A percentile compares a stretch with the other conserved stretches of the same genome.
Conservation (phyloP, 2,113 vertebrate genomes). For the Alexandromys fortis region DNA sequence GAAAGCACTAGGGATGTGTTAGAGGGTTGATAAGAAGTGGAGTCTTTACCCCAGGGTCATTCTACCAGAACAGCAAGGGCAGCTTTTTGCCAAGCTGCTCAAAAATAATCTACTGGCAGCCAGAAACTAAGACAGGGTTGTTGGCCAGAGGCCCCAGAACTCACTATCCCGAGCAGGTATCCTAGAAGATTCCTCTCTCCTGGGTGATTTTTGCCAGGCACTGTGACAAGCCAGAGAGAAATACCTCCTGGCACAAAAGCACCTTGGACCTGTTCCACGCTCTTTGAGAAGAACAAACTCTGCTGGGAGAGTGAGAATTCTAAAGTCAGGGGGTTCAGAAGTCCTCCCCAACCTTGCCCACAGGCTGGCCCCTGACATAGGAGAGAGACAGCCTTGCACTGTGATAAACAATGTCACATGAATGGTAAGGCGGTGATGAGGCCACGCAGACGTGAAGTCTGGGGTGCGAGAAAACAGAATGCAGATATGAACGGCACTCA, state of each 20-base stretch:
- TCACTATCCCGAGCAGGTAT: background rate
- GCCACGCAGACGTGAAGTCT: background rate
- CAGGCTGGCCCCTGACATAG: background rate
- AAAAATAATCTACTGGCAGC: background rate
- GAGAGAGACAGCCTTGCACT: background rate
- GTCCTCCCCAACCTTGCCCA: background rate
- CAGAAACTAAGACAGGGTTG: background rate
- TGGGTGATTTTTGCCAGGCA: conserved; percentile 9
- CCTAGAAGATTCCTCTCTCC: background rate
- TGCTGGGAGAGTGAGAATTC: background rate
- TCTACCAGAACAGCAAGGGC: background rate
- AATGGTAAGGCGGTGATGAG: no score
- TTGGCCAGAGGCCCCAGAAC: background rate
- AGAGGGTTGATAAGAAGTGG: background rate
- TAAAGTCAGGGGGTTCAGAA: background rate
- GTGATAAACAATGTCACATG: background rate
- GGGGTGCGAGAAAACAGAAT: background rate
- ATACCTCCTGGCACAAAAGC: background rate
- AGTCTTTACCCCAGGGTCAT: background rate
- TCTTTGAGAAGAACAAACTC: background rate
- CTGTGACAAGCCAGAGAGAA: conserved; percentile 8
- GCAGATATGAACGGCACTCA: background rate
- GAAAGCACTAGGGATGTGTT: background rate
- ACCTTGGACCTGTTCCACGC: background rate
- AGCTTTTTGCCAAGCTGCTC: background rate